A percentile compares a stretch with the other conserved stretches of the same genome.
phyloP scores from a whole-genome alignment of 2,888 invertebrate genomes.

The Cheilosia scutellata region DNA sequence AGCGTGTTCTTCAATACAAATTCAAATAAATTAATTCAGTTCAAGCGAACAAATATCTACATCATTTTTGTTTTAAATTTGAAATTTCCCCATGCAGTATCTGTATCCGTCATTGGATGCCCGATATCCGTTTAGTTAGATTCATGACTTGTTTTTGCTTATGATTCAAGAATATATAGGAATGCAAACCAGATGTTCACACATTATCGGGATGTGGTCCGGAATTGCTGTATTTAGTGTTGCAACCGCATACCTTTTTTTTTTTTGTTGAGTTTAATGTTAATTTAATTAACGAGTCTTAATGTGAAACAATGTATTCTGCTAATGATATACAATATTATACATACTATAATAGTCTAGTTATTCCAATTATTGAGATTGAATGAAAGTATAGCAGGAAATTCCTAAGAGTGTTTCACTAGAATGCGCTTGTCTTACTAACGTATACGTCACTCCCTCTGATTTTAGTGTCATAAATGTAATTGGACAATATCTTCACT shows the following conservation, averaged over 20 bases:
- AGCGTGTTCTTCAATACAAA: slow-evolving; percentile 49
- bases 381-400: too few relatives aligned
- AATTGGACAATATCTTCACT: too few relatives aligned
- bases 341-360: not conserved
- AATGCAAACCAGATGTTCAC: not conserved
- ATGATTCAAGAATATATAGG: slow-evolving; percentile 1
- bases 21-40: slow-evolving; percentile 63
- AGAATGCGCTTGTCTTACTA: too few relatives aligned
- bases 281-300: not conserved
- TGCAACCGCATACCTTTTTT: not conserved
- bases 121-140: slow-evolving; percentile 55
- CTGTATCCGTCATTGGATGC: not conserved
- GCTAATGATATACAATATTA: too few relatives aligned
- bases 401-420: too few relatives aligned
- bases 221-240: slow-evolving; percentile 6
- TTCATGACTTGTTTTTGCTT: slow-evolving; percentile 58
- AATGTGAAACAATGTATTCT: not conserved
- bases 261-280: not conserved
- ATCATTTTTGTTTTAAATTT: not conserved
- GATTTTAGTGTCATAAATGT: too few relatives aligned
- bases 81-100: slow-evolving; percentile 29
- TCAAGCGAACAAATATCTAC: slow-evolving; percentile 19
- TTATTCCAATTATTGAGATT: not conserved
- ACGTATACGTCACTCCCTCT: too few relatives aligned
- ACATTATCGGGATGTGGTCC: slow-evolving; percentile 28